Conservation (phyloP, 2,113 vertebrate species). For the Phaethornis superciliosus region DNA sequence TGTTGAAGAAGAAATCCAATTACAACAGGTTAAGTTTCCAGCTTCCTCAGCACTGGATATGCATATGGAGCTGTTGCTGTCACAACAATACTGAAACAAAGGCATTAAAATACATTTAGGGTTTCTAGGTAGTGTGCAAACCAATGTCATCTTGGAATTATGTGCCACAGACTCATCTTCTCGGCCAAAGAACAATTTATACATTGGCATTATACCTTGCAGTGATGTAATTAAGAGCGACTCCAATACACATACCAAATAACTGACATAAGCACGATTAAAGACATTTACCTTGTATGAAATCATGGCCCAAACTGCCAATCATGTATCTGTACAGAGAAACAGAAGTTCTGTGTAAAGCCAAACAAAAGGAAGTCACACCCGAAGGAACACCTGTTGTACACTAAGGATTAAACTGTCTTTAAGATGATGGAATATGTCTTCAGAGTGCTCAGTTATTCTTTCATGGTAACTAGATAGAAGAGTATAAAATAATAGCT, state of each 20-base stretch:
- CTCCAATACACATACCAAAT: neutral
- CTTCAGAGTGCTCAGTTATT: neutral
- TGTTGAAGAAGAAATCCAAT: constrained; percentile 39
- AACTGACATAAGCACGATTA: neutral
- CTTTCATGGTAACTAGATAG: neutral
- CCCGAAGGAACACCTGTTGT: neutral
- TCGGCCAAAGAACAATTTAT: fast-evolving
- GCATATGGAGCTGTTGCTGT: neutral
- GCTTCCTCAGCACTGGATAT: constrained; percentile 2
- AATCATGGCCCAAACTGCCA: neutral
- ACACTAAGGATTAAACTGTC: neutral
- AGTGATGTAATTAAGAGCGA: neutral
- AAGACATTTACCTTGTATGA: neutral
- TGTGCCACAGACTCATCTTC: neutral
- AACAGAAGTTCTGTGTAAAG: neutral
- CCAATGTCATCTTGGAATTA: neutral
- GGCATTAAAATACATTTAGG: neutral
- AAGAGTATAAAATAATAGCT: neutral
- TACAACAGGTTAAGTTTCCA: constrained; percentile 35
- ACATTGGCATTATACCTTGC: neutral
- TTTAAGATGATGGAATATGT: neutral
- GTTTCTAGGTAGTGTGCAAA: neutral
- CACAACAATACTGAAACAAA: neutral
- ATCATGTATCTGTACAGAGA: neutral
- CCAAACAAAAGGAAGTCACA: neutral